Conservation (phyloP, 2,113 vertebrate genomes). For the Rhinolophus ferrumequinum region DNA sequence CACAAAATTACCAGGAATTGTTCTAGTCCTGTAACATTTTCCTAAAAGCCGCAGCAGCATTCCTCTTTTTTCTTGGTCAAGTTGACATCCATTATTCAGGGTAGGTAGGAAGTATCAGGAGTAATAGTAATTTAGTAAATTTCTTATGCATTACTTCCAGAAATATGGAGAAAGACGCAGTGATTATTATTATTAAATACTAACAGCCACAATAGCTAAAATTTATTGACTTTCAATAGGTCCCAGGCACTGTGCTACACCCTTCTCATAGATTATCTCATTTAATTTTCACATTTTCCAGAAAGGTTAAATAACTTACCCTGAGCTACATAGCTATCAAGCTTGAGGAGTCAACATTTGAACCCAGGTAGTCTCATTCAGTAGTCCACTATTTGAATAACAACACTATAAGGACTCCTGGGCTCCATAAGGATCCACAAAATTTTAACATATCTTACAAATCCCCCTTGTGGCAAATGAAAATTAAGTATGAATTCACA, state of each 20-base stretch:
- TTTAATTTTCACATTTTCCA: slow-evolving; percentile 20
- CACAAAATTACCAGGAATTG: background rate
- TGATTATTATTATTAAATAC: background rate
- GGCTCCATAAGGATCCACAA: background rate
- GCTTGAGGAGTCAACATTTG: background rate
- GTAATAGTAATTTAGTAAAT: background rate
- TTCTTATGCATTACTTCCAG: background rate
- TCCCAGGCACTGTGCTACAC: background rate
- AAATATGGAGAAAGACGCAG: background rate
- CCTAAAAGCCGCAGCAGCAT: background rate
- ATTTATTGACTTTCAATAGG: background rate
- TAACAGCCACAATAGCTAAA: slow-evolving; percentile 17
- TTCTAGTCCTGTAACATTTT: background rate
- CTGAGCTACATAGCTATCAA: background rate
- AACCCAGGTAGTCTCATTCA: background rate
- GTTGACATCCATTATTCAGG: background rate
- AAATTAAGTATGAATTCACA: background rate
- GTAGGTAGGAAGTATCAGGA: background rate
- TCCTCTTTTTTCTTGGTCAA: background rate
- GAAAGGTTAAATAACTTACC: background rate
- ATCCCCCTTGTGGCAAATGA: background rate
- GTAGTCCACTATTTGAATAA: background rate
- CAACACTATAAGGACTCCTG: background rate
- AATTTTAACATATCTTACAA: background rate
- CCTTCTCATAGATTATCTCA: background rate